phyloP scores from a whole-genome alignment of 2,113 vertebrate genomes.

The Tragelaphus imberbis region DNA sequence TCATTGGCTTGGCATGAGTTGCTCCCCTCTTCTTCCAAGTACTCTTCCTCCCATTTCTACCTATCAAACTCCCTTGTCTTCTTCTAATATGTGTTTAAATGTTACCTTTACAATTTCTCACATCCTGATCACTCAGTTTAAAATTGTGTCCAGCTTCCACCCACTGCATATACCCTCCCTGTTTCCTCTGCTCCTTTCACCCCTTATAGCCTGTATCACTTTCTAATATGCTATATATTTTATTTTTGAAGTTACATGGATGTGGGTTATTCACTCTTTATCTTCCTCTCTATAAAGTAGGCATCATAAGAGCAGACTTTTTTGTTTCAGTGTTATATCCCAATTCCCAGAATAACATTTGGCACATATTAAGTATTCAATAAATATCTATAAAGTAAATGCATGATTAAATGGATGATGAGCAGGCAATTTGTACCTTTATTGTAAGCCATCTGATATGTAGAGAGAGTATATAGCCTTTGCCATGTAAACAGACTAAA shows the following conservation, averaged over 20 bases:
- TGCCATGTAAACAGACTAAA: neutral
- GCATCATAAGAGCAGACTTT: neutral
- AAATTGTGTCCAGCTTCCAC: neutral
- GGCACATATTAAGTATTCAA: neutral
- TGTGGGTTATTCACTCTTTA: neutral
- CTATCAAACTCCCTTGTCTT: neutral
- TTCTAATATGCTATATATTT: neutral
- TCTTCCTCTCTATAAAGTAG: neutral
- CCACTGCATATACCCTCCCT: neutral
- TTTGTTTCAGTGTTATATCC: neutral
- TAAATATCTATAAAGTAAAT: neutral
- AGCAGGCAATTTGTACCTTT: neutral
- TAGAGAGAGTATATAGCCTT: neutral
- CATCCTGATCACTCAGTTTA: neutral
- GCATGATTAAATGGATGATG: neutral
- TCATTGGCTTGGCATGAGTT: neutral
- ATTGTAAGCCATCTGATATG: neutral
- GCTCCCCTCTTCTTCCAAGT: neutral
- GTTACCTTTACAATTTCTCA: neutral
- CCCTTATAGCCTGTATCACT: neutral
- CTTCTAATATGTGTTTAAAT: neutral
- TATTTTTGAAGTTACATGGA: neutral
- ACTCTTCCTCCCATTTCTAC: neutral
- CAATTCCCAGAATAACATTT: neutral
- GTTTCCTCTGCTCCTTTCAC: neutral